These are phyloP conservation scores for Tridacna crocea DNA, from an alignment of 2,888 invertebrate genomes.

Conservation along the genomic window DNA sequence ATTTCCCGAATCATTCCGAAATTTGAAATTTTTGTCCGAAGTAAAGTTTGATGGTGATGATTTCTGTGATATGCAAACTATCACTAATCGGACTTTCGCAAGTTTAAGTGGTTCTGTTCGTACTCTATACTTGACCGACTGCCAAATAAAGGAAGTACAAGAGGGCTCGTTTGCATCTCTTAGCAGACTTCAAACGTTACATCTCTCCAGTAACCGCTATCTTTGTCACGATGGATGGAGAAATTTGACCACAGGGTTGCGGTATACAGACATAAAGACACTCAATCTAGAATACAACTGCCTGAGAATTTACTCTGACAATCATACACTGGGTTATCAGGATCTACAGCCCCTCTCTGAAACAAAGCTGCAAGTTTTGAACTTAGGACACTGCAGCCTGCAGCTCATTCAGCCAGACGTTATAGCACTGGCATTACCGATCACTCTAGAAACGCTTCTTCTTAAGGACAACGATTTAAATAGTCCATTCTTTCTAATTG, in stretches of 20 bases:
- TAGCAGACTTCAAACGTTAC: background rate
- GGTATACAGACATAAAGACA: background rate
- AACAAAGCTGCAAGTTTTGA: constrained; percentile 5
- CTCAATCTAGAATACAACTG: background rate
- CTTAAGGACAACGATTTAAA: constrained; percentile 20
- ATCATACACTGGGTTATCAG: background rate
- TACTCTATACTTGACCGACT: background rate
- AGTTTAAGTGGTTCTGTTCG: background rate
- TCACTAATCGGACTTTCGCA: constrained; percentile 8
- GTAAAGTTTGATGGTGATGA: background rate
- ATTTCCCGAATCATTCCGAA: background rate
- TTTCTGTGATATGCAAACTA: constrained; percentile 9
- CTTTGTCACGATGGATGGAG: constrained; percentile 16
- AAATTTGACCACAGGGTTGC: constrained; percentile 8
- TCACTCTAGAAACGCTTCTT: background rate
- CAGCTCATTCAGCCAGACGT: background rate
- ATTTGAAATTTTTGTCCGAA: background rate
- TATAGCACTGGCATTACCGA: constrained; percentile 10
- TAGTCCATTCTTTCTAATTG: background rate
- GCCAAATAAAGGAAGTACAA: background rate
- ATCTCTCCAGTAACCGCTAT: background rate
- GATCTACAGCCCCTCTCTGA: background rate
- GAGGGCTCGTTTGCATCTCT: background rate
- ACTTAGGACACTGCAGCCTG: background rate
- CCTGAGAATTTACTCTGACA: background rate